phyloP scores from a whole-genome alignment of 1,140 invertebrate species.

The Meteorus sp. region DNA sequence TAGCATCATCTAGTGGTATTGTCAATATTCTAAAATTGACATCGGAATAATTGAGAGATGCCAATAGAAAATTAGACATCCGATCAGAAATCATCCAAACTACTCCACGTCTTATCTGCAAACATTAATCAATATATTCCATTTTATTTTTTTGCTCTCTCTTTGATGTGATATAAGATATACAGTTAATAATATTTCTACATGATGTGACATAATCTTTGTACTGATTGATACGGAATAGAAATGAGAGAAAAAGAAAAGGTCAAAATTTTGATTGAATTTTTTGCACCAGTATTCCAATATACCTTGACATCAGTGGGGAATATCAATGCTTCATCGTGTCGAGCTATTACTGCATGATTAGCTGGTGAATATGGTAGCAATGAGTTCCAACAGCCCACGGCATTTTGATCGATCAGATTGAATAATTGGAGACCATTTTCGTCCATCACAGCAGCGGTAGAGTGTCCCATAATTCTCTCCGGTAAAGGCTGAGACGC shows the following conservation, averaged over 20 bases:
- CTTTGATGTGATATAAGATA: too few relatives aligned
- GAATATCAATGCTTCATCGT: conserved; percentile 75
- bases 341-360: conserved; percentile 72
- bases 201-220: too few relatives aligned
- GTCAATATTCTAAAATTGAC: conserved; percentile 78
- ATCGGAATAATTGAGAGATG: conserved; percentile 73
- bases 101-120: conserved; percentile 45
- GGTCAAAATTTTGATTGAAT: too few relatives aligned
- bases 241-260: too few relatives aligned
- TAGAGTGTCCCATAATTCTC: conserved; percentile 69
- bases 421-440: conserved; percentile 74
- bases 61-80: conserved; percentile 76
- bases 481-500: conserved; percentile 52
- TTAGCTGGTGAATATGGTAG: conserved; percentile 68
- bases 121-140: conserved; percentile 4
- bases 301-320: conserved; percentile 75
- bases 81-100: conserved; percentile 78
- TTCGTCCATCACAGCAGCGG: conserved; percentile 72
- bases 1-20: conserved; percentile 65
- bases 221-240: too few relatives aligned
- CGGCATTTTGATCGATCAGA: conserved; percentile 76
- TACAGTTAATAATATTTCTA: too few relatives aligned
- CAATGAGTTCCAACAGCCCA: conserved; percentile 78
- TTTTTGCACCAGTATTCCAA: too few relatives aligned
- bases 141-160: too few relatives aligned